Evolutionary conservation across 2,888 invertebrate genomes (phyloP).

Genomic region (Osmoderma eremita): DNA sequence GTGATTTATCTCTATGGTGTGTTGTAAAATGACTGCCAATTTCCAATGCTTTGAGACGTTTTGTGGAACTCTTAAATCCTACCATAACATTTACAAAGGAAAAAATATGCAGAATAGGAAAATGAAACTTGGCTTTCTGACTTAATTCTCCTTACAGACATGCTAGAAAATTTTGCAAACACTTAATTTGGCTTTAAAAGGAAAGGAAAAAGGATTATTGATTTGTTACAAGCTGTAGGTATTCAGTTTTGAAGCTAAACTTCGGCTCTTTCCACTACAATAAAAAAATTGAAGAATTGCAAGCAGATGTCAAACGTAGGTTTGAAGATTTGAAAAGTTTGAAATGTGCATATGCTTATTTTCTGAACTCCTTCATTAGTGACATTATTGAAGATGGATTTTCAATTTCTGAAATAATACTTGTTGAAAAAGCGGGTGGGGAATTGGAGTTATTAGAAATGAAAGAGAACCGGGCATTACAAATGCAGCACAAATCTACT

Average conservation of each 20-base stretch:
- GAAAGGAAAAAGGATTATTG: no score
- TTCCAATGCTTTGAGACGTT: conserved; percentile 27
- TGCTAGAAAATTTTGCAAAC: no score
- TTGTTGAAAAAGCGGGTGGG: conserved; percentile 32
- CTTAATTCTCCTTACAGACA: no score
- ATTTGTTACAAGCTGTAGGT: no score
- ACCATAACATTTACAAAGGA: conserved; percentile 30
- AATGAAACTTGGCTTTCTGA: no score
- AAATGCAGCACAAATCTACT: conserved; percentile 37
- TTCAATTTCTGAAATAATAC: conserved; percentile 34
- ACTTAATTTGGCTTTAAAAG: no score
- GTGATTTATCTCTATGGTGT: conserved; percentile 27
- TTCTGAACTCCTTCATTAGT: conserved; percentile 36
- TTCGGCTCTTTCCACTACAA: no score
- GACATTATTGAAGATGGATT: conserved; percentile 38
- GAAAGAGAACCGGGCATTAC: conserved; percentile 32
- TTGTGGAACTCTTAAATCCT: conserved; percentile 22
- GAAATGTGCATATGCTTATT: conserved; percentile 39
- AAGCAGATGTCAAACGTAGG: no score
- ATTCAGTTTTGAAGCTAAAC: no score
- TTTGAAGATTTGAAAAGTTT: conserved; percentile 19
- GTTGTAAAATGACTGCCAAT: conserved; percentile 27
- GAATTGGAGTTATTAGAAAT: conserved; percentile 32
- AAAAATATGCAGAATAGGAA: no score
- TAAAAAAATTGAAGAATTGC: no score